These are phyloP conservation scores for Nannospalax galili DNA, from an alignment of 2,113 vertebrate species.

Conservation along the genomic window DNA sequence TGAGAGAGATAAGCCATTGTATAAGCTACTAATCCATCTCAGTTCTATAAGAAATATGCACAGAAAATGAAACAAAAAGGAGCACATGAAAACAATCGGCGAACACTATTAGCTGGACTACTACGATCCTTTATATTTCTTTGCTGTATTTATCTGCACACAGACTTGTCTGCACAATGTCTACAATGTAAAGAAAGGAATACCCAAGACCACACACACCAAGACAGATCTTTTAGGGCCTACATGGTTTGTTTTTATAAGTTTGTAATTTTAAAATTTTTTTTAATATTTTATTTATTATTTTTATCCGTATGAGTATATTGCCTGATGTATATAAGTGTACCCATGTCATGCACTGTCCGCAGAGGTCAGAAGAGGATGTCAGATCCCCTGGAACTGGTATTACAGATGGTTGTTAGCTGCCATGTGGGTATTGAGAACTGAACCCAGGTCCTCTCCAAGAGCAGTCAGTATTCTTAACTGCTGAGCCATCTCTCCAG, in stretches of 20 bases:
- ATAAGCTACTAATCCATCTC: conserved; percentile 9
- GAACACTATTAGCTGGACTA: not conserved
- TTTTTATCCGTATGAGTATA: too few species aligned
- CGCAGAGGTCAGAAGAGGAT: too few species aligned
- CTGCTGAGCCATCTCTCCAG: too few species aligned
- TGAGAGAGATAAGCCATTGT: too few species aligned
- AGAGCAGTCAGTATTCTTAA: too few species aligned
- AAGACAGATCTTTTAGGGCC: not conserved
- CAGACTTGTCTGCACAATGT: not conserved
- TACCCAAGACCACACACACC: not conserved
- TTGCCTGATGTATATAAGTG: too few species aligned
- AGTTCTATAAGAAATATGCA: not conserved
- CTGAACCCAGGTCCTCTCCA: too few species aligned
- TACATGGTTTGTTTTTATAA: conserved; percentile 2
- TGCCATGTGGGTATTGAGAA: too few species aligned
- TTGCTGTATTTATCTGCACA: not conserved
- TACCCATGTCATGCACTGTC: too few species aligned
- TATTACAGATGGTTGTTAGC: too few species aligned
- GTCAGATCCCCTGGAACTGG: too few species aligned
- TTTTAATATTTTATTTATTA: too few species aligned
- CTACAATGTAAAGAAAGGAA: not conserved
- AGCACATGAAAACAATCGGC: not conserved
- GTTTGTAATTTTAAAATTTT: not conserved
- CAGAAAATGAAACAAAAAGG: not conserved
- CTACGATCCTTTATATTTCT: not conserved